Base-by-base conservation (phyloP, 2,888 invertebrate species). In the Limnephilus rhombicus region DNA sequence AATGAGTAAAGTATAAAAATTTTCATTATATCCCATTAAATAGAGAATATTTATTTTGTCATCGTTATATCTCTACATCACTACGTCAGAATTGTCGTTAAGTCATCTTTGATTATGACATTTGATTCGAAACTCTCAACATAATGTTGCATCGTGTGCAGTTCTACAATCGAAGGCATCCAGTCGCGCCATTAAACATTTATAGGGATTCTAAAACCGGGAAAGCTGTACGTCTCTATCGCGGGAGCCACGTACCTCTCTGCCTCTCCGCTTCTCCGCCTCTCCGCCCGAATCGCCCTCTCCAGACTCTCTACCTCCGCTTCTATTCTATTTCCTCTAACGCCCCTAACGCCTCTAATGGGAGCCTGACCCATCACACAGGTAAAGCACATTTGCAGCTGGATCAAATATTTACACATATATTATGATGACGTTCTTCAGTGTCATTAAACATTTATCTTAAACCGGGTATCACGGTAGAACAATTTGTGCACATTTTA, bases 131-230 rank as follows among this genome's bases (percentile, higher is more conserved):
- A 68, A 68, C 11, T 1, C 68, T 68, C 24, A 68, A 68, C 7
- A 24, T 68, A 68, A 68, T 68, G 68, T 68, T 68, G 68, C 68
- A 68, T 68, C 68, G n/a, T 68, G 11, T 24, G 24, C 68, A 68
- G 68, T 68, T 68, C 24, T 68, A 68, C 68, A 68, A 68, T 68
- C 68, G 68, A 24, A 68, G 92, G 89, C 93, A 92, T 92, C 93
- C 93, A 92, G 93, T 88, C 93, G 92, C 93, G 92, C 91, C 93
- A 93, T 93, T 93, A 93, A 93, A 93, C 93, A 93, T 93, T 93
- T 92, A 93, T 93, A 91, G 90, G 91, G 93, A 93, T 92, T 92
- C 93, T 93, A 92, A 93, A 92, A 92, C 93, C 91, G 91, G 53
- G 93, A 91, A 93, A 93, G 93, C 93, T 91, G 91, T 91, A 85